A percentile compares a stretch with the other conserved stretches of the same genome.
phyloP scores from a whole-genome alignment of 2,113 vertebrate species.

The Burhinus bistriatus region DNA sequence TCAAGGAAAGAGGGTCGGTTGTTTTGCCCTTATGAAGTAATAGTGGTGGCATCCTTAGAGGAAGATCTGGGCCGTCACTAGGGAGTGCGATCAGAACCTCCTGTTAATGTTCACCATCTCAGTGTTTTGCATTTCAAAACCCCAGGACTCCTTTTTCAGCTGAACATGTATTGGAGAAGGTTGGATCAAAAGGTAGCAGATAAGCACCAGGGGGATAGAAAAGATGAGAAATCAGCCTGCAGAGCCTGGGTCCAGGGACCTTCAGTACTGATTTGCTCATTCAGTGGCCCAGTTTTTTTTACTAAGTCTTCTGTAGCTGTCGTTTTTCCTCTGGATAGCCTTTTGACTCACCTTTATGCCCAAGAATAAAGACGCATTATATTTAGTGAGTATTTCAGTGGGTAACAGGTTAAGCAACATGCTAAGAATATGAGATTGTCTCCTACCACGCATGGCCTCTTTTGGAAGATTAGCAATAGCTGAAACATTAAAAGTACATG shows the following conservation, averaged over 20 bases:
- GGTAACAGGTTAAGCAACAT: neutral
- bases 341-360: neutral
- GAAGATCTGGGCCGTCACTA: neutral
- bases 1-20: neutral
- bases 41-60: neutral
- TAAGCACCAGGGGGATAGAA: conserved; percentile 3
- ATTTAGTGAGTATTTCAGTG: neutral
- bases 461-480: conserved; percentile 49
- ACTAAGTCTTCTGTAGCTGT: neutral
- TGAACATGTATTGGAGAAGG: neutral
- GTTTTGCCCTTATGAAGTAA: neutral
- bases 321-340: neutral
- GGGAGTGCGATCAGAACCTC: conserved; percentile 9
- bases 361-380: neutral
- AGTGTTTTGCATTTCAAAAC: conserved; percentile 53
- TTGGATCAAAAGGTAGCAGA: conserved; percentile 52
- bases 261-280: neutral
- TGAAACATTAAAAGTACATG: conserved; percentile 58
- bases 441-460: conserved; percentile 44
- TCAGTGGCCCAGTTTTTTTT: neutral
- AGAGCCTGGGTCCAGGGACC: neutral
- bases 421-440: conserved; percentile 15
- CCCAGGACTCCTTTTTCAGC: conserved; percentile 13
- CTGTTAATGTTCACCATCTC: conserved; percentile 43
- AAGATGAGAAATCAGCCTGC: neutral